Evolutionary conservation across 2,797 vertebrate species (phyloP).

Genomic region (Brachyrhaphis roseni): DNA sequence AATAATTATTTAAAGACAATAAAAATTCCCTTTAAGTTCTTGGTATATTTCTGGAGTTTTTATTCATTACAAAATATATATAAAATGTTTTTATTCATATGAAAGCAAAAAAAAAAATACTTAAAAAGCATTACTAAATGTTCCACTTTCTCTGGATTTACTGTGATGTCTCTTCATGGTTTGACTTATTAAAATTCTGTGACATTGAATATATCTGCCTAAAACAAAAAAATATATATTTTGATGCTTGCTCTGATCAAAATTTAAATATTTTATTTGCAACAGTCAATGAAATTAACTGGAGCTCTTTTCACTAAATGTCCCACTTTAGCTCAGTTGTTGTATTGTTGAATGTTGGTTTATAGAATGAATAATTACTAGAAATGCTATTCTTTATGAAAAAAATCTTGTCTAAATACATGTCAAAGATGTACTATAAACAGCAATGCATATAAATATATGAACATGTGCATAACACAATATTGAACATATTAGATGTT

Average conservation of each 20-base stretch:
- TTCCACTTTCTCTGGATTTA: too few species aligned
- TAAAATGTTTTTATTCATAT: too few species aligned
- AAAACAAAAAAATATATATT: background rate
- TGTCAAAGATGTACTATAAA: background rate
- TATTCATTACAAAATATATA: background rate
- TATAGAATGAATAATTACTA: background rate
- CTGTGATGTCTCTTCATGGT: background rate
- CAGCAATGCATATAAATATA: too few species aligned
- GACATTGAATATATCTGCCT: background rate
- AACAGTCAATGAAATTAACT: background rate
- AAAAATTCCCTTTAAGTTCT: background rate
- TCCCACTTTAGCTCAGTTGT: too few species aligned
- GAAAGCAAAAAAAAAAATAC: too few species aligned
- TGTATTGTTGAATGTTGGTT: background rate
- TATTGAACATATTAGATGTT: background rate
- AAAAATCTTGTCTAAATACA: background rate
- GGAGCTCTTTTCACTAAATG: background rate
- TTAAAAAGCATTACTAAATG: too few species aligned
- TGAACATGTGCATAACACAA: background rate
- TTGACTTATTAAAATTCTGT: background rate
- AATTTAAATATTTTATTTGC: background rate
- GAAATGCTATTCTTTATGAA: background rate
- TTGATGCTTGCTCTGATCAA: background rate
- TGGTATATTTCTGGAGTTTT: background rate
- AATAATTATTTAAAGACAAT: background rate